Percentiles rank a stretch among this genome's conserved stretches.
These are phyloP conservation scores for Liopterus haemorrhoidalis DNA, from an alignment of 2,888 invertebrate genomes.

Conservation along the genomic window DNA sequence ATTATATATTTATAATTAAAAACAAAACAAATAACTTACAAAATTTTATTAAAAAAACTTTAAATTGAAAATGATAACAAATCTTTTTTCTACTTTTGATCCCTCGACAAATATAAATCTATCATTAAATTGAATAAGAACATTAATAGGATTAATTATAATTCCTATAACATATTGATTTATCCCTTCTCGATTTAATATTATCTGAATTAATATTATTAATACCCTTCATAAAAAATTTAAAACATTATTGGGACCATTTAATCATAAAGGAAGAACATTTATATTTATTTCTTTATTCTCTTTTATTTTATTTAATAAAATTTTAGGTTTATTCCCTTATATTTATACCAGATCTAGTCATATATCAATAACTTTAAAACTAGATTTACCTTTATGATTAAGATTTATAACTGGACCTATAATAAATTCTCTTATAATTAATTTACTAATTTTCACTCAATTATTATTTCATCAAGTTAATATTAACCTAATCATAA, in stretches of 20 bases:
- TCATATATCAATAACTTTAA: constrained; percentile 55
- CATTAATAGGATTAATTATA: constrained; percentile 49
- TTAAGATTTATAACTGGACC: constrained; percentile 54
- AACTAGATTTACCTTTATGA: constrained; percentile 59
- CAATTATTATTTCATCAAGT: constrained; percentile 55
- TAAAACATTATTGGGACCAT: constrained; percentile 50
- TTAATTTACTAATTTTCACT: constrained; percentile 42
- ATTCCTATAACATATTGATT: constrained; percentile 52
- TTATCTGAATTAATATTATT: constrained; percentile 49
- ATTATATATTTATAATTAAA: constrained; percentile 45
- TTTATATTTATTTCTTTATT: constrained; percentile 56
- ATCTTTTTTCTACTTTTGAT: constrained; percentile 64
- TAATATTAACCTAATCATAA: constrained; percentile 49
- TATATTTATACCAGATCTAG: constrained; percentile 67
- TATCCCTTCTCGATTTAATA: constrained; percentile 49
- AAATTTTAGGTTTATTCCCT: constrained; percentile 63
- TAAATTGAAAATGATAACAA: constrained; percentile 61
- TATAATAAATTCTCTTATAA: constrained; percentile 29
- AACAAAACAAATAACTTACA: constrained; percentile 37
- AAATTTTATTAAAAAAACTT: constrained; percentile 32
- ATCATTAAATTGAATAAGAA: constrained; percentile 57
- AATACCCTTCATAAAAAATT: constrained; percentile 52
- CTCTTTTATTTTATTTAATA: constrained; percentile 58
- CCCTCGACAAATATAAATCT: constrained; percentile 51
- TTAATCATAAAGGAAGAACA: constrained; percentile 48